Evolutionary conservation across 2,888 invertebrate genomes (phyloP).

Genomic region (Chesias legatella): DNA sequence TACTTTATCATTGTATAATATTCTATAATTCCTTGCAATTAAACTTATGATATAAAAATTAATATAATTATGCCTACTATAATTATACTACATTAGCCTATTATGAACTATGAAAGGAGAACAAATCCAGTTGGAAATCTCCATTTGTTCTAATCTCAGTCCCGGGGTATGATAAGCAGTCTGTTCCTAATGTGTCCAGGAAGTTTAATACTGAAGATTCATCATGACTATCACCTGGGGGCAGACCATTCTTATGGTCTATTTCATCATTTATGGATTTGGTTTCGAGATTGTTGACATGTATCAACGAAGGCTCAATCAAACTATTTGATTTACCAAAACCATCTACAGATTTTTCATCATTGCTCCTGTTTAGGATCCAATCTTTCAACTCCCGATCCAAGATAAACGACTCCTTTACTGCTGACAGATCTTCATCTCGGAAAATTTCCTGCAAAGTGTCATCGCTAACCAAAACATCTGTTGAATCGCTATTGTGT

Average conservation of each 20-base stretch:
- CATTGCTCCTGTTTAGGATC: constrained; percentile 44
- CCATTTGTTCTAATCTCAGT: constrained; percentile 67
- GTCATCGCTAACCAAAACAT: constrained; percentile 27
- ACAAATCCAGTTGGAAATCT: constrained; percentile 69
- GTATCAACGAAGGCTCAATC: constrained; percentile 56
- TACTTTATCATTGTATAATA: constrained; percentile 25
- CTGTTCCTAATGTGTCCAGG: constrained; percentile 63
- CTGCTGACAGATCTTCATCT: constrained; percentile 46
- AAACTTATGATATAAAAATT: constrained; percentile 26
- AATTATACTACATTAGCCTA: constrained; percentile 25
- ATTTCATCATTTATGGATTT: constrained; percentile 27
- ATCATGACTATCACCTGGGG: constrained; percentile 36
- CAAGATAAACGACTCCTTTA: constrained; percentile 46
- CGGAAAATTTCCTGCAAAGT: constrained; percentile 50
- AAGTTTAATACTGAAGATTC: constrained; percentile 67
- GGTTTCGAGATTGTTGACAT: constrained; percentile 43
- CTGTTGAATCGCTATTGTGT: constrained; percentile 11
- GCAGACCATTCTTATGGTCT: constrained; percentile 23
- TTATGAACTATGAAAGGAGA: constrained; percentile 62
- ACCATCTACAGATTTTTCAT: constrained; percentile 51
- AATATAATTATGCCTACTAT: constrained; percentile 28
- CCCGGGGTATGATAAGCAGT: constrained; percentile 60
- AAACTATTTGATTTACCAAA: constrained; percentile 52
- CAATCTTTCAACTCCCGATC: constrained; percentile 53
- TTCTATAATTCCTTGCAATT: constrained; percentile 36